These are phyloP conservation scores for Archilochus colubris DNA, from an alignment of 2,113 vertebrate species.

Conservation along the genomic window DNA sequence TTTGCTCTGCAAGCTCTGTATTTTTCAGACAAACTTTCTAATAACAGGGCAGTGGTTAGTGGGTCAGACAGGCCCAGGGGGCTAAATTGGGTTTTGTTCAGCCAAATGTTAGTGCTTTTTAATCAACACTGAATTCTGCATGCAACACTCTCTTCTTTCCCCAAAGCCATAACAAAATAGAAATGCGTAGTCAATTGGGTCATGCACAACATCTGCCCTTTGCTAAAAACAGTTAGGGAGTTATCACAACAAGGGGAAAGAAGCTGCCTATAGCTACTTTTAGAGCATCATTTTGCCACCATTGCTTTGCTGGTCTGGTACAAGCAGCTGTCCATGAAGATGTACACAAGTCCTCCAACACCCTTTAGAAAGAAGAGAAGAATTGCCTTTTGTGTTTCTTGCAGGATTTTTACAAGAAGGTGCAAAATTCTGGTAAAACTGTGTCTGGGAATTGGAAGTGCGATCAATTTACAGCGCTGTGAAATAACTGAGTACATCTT, in stretches of 20 bases:
- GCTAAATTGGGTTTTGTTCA: neutral
- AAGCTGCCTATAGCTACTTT: neutral
- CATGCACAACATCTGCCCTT: constrained; percentile 26
- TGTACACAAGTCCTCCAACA: neutral
- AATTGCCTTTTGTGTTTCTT: neutral
- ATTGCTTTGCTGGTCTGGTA: neutral
- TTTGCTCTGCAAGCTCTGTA: constrained; percentile 2
- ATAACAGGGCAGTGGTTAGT: constrained; percentile 60
- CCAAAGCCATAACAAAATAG: constrained; percentile 46
- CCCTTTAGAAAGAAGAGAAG: neutral
- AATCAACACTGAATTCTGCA: neutral
- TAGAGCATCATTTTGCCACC: neutral
- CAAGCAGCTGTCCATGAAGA: fast-evolving
- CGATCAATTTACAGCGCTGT: neutral
- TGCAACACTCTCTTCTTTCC: constrained; percentile 29
- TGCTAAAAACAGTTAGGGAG: neutral
- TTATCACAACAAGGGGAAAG: neutral
- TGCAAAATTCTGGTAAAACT: neutral
- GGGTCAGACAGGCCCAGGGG: constrained; percentile 57
- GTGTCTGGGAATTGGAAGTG: neutral
- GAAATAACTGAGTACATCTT: neutral
- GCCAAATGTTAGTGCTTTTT: constrained; percentile 51
- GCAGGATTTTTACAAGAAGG: neutral
- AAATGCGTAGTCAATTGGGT: constrained; percentile 14
- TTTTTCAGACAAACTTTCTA: constrained; percentile 21